phyloP scores from a whole-genome alignment of 2,797 vertebrate species.

The Carapus acus region DNA sequence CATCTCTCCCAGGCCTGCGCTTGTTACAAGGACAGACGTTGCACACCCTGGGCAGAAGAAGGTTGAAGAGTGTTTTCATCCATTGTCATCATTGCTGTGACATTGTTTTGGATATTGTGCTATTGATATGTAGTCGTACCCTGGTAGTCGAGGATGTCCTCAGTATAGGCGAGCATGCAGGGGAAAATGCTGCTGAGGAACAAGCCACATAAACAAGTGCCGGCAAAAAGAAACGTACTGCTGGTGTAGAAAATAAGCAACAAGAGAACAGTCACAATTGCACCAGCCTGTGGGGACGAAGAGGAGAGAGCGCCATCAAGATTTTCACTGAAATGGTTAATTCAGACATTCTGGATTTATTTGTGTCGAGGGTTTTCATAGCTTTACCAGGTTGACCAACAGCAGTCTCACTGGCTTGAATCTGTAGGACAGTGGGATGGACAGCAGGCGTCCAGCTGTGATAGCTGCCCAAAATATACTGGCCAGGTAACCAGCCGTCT shows the following conservation, averaged over 20 bases:
- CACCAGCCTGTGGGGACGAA: slow-evolving; percentile 75
- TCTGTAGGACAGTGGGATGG: slow-evolving; percentile 86
- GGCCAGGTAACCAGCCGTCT: slow-evolving; percentile 89
- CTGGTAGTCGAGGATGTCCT: slow-evolving; percentile 89
- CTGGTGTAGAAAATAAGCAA: slow-evolving; percentile 86
- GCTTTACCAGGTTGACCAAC: slow-evolving; percentile 84
- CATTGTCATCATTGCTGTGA: slow-evolving; percentile 1
- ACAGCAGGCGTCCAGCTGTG: slow-evolving; percentile 87
- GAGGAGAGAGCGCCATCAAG: neutral
- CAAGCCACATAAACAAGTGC: slow-evolving; percentile 86
- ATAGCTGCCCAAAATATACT: slow-evolving; percentile 96
- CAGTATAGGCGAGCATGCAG: slow-evolving; percentile 90
- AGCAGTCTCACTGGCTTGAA: slow-evolving; percentile 85
- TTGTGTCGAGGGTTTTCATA: slow-evolving; percentile 9
- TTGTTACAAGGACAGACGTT: slow-evolving; percentile 89
- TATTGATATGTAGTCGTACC: slow-evolving; percentile 64
- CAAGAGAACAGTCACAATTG: slow-evolving; percentile 82
- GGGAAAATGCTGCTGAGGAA: slow-evolving; percentile 97
- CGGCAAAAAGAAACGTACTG: slow-evolving; percentile 80
- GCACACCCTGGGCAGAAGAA: slow-evolving; percentile 79
- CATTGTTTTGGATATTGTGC: slow-evolving; percentile 4
- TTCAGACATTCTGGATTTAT: too few relatives aligned
- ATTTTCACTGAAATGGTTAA: too few relatives aligned
- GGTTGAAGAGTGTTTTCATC: too few relatives aligned
- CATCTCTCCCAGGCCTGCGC: slow-evolving; percentile 94